Base-by-base conservation (phyloP, 2,797 vertebrate species). In the Enteromius unitaeniatus region DNA sequence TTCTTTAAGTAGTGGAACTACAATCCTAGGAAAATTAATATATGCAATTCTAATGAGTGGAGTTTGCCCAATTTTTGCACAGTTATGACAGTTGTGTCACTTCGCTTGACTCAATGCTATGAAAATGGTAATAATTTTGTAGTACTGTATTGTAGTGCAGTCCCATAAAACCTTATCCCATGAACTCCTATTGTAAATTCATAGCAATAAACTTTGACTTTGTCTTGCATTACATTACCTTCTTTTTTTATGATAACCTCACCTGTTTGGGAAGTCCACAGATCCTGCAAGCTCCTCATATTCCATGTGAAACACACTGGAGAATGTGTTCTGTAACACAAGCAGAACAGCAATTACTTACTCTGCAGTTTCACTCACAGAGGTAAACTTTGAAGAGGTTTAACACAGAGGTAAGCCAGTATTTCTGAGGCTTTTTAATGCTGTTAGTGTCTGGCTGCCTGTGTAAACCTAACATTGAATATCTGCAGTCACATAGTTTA, bases 261-360 rank as follows among this genome's bases (percentile, higher is more conserved):
- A 99, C 97, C 97, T 97, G 91, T 95, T 96, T 79, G 95, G 86
- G 34, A 90, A 85, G 55, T 96, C 94, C 8, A 93, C 78, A 51
- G 94, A 89, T 81, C 96, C 93, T 37, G 92, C 89, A 51, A 97
- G 90, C 86, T 97, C 96, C 78, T 97, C 94, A 65, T 95, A 95
- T 87, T 98, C 97, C 98, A 99, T 99, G 90, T 99, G 96, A 91
- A 99, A 99, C 86, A 99, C 96, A 53, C 97, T 97, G 89, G 97
- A 97, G 93, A 99, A 99, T 37, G 96, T 96, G 91, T 99, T 97
- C 98, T 99, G 93, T 62, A 93, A 94, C 87, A 85, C 26, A 89
- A 73, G 51, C 53, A 78, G 42, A 81, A 82, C 28, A 51, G 78
- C 69, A 23, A 83, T 72, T 68, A 86, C 26, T 77, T 40, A 83